Evolutionary conservation across 2,113 vertebrate genomes (phyloP), one percentile per base, ranked within the genome.

Genomic region (Apteryx mantelli): DNA sequence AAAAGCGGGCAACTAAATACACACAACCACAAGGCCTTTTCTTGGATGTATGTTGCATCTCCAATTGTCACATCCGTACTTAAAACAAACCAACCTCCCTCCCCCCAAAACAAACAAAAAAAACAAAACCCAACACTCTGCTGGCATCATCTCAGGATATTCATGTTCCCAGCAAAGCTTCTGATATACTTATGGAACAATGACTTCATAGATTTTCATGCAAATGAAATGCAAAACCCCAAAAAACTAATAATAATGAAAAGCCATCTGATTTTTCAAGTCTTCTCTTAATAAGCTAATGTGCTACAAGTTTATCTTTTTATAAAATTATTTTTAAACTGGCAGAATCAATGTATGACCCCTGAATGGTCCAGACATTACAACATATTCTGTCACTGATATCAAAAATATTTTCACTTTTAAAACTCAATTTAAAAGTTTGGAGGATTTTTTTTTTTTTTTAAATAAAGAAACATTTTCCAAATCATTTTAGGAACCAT

Each of bases 351-450:
- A 55, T 64, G 52, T 38, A 68, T 11, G 77, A 93, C 83, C 86
- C 86, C 88, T 79, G 38, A 92, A 89, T 58, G 21, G 56, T 69
- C 91, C 92, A 95, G 91, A 92, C 92, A 91, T 91, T 91, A 95
- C 95, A 91, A 79, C 81, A 95, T 84, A 93, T 46, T 84, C 73
- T 5, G 26, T 70, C 66, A 89, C 70, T 28, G 44, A 63, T n/a
- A 87, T 6, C 44, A 82, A 85, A 94, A 92, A 34, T 14, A 28
- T 90, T 81, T 83, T 81, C 12, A 79, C 80, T 93, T 95, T 73
- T 36, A 70, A 92, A 95, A 95, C 16, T 89, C 40, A 66, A 65
- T 96, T 88, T 86, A 14, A 84, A 95, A 87, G 7, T 20, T 17
- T 73, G 89, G 4, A 4, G 24, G 32, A 3, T 71, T 91, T 77